A percentile compares a stretch with the other conserved stretches of the same genome.
Evolutionary conservation across 1,140 invertebrate species (phyloP).

Genomic region (Camponotus floridanus): DNA sequence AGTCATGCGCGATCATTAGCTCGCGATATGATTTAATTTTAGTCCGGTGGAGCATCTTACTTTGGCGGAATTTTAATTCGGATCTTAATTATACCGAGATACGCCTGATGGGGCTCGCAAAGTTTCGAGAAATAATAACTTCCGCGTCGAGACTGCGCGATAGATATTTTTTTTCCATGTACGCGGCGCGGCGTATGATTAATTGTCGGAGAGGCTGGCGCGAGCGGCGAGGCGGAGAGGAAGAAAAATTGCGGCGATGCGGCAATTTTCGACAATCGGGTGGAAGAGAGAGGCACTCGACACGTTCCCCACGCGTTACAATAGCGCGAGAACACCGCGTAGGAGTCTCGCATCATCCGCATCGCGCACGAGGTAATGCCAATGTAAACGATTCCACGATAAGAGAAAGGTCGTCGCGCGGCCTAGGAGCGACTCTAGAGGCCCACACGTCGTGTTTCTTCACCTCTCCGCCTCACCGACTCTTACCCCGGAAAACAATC

Average conservation of each 20-base stretch:
- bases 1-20: slow-evolving; percentile 12
- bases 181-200: slow-evolving; percentile 18
- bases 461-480: too few relatives aligned
- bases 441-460: slow-evolving; percentile 46
- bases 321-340: slow-evolving; percentile 27
- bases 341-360: slow-evolving; percentile 13
- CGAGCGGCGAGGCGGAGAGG: neutral
- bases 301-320: slow-evolving; percentile 4
- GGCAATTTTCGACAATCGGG: slow-evolving; percentile 24
- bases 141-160: slow-evolving; percentile 26
- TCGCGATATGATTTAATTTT: slow-evolving; percentile 36
- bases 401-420: slow-evolving; percentile 68
- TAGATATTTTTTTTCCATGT: slow-evolving; percentile 21
- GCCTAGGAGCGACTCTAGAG: slow-evolving; percentile 63
- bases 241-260: neutral
- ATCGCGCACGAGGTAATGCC: slow-evolving; percentile 32
- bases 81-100: slow-evolving; percentile 4
- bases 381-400: slow-evolving; percentile 66
- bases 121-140: slow-evolving; percentile 39
- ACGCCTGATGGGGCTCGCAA: neutral
- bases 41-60: neutral
- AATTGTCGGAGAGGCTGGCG: neutral
- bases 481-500: slow-evolving; percentile 59
- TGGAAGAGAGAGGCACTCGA: slow-evolving; percentile 3
- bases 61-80: slow-evolving; percentile 42